Conservation (phyloP, 1,140 invertebrate genomes). For the Magallana gigas region DNA sequence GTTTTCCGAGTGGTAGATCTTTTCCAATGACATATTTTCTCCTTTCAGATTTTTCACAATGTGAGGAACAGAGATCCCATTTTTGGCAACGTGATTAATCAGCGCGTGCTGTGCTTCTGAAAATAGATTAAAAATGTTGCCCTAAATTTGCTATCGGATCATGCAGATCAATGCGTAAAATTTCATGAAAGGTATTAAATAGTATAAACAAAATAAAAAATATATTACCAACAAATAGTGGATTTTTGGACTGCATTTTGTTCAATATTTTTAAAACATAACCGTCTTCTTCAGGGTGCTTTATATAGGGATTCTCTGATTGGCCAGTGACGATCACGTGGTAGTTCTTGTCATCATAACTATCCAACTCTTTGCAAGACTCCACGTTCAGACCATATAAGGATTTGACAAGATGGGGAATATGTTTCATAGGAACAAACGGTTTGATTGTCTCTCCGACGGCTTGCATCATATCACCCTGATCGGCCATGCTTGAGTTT, state of each 20-base stretch:
- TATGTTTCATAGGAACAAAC: slow-evolving; percentile 36
- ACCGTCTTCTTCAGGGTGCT: slow-evolving; percentile 78
- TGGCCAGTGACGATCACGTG: slow-evolving; percentile 74
- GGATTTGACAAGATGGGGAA: slow-evolving; percentile 44
- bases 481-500: not conserved
- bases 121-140: not conserved
- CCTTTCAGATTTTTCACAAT: slow-evolving; percentile 59
- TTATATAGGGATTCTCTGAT: slow-evolving; percentile 69
- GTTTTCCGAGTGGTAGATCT: slow-evolving; percentile 36
- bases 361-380: slow-evolving; percentile 84
- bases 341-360: slow-evolving; percentile 92
- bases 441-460: slow-evolving; percentile 57
- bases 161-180: too few relatives aligned
- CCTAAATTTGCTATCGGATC: too few relatives aligned
- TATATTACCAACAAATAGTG: slow-evolving; percentile 81
- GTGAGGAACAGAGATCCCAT: slow-evolving; percentile 63
- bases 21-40: slow-evolving; percentile 55
- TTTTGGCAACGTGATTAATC: slow-evolving; percentile 57
- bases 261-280: slow-evolving; percentile 92
- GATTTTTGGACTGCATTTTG: slow-evolving; percentile 87
- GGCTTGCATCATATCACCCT: slow-evolving; percentile 26
- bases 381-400: slow-evolving; percentile 58
- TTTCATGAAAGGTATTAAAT: too few relatives aligned
- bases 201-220: too few relatives aligned
- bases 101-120: slow-evolving; percentile 64